Evolutionary conservation across 1,140 invertebrate species (phyloP).

Genomic region (Macrotrachela quadricornifera): DNA sequence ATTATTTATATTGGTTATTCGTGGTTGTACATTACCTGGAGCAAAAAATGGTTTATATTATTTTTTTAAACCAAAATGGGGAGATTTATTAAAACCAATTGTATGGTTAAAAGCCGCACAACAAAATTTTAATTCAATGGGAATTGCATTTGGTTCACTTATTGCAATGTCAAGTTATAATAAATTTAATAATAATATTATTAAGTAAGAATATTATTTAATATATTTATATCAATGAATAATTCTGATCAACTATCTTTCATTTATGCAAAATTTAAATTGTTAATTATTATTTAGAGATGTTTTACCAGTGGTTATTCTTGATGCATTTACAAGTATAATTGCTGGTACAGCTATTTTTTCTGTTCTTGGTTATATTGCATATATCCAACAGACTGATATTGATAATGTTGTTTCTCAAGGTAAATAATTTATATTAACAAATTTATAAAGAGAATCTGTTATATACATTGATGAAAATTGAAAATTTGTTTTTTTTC

Average conservation of each 20-base stretch:
- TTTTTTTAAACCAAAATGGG: conserved; percentile 65
- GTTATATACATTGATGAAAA: too few species aligned
- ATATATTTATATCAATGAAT: too few species aligned
- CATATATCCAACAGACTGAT: conserved; percentile 17
- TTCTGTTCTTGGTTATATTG: conserved; percentile 23
- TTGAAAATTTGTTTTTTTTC: too few species aligned
- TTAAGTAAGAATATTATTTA: too few species aligned
- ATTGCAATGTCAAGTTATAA: conserved; percentile 73
- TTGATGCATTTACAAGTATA: conserved; percentile 21
- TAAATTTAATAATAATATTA: conserved; percentile 8
- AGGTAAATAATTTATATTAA: too few species aligned
- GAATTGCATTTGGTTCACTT: conserved; percentile 73
- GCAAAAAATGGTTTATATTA: conserved; percentile 52
- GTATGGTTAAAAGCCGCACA: conserved; percentile 76
- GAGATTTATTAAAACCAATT: conserved; percentile 52
- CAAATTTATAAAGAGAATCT: too few species aligned
- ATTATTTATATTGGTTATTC: conserved; percentile 52
- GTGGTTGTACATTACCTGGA: conserved; percentile 46
- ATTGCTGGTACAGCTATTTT: conserved; percentile 26
- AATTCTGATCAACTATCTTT: too few species aligned
- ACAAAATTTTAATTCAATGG: conserved; percentile 75
- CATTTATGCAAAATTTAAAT: too few species aligned
- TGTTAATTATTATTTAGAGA: not conserved
- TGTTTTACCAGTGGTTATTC: not conserved
- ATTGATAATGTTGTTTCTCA: conserved; percentile 18